phyloP scores from a whole-genome alignment of 2,888 invertebrate genomes.

The Lepidochrysops patricia region DNA sequence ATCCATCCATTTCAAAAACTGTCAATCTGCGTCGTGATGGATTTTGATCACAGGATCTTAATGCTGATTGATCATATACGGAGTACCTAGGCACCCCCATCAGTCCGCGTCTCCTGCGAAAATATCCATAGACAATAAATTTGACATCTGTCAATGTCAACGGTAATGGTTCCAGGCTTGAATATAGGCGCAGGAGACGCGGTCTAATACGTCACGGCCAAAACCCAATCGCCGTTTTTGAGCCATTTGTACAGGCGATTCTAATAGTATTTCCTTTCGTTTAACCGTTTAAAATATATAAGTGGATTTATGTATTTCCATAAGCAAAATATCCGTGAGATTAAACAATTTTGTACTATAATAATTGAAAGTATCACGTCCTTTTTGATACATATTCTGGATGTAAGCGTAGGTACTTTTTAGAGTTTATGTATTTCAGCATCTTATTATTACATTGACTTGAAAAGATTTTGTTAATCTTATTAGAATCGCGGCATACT shows the following conservation, averaged over 20 bases:
- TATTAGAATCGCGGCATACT: slow-evolving; percentile 19
- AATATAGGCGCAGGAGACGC: neutral
- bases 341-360: neutral
- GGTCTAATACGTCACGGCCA: slow-evolving; percentile 27
- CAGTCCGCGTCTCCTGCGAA: neutral
- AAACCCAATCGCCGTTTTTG: slow-evolving; percentile 31
- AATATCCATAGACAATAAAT: neutral
- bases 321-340: neutral
- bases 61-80: no score
- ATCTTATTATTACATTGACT: neutral
- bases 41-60: no score
- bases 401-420: neutral
- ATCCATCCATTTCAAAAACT: no score
- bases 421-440: neutral
- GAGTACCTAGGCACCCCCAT: slow-evolving; percentile 22
- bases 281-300: slow-evolving; percentile 4
- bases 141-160: neutral
- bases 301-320: neutral
- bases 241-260: slow-evolving; percentile 22
- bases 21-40: no score
- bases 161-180: neutral
- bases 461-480: neutral
- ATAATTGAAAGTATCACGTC: neutral
- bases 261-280: slow-evolving; percentile 15
- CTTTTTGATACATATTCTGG: neutral